Evolutionary conservation across 2,113 vertebrate genomes (phyloP).

Genomic region (Leptodactylus fuscus): DNA sequence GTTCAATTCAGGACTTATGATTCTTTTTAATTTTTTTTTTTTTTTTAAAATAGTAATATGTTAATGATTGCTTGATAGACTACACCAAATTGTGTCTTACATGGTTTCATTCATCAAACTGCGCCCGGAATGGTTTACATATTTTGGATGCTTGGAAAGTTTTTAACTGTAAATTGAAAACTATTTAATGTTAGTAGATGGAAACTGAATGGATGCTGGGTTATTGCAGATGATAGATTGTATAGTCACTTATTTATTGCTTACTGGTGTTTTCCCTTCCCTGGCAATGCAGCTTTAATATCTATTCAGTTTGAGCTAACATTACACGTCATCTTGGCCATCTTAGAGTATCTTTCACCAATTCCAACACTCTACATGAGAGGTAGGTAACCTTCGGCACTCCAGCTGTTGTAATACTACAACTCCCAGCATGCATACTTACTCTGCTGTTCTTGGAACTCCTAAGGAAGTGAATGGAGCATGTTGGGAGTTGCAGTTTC

Average conservation of each 20-base stretch:
- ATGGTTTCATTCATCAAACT: not conserved
- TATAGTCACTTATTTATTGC: constrained; percentile 11
- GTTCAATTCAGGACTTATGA: not conserved
- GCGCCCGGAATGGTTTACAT: not conserved
- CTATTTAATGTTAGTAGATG: not conserved
- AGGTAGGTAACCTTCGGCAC: too few relatives aligned
- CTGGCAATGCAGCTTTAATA: not conserved
- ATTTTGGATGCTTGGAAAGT: not conserved
- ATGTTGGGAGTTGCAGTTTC: too few relatives aligned
- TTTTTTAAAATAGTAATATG: not conserved
- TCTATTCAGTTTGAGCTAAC: too few relatives aligned
- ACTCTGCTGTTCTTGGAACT: too few relatives aligned
- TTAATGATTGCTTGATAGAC: not conserved
- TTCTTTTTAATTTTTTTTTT: not conserved
- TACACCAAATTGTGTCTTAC: not conserved
- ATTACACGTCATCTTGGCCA: not conserved
- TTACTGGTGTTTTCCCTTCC: not conserved
- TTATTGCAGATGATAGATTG: not conserved
- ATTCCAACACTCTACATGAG: too few relatives aligned
- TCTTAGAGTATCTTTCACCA: too few relatives aligned
- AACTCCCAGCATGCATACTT: too few relatives aligned
- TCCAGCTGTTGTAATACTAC: too few relatives aligned
- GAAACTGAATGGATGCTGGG: not conserved
- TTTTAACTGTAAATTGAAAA: constrained; percentile 21
- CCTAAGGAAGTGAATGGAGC: too few relatives aligned